These are phyloP conservation scores for Heliconius eleuchia DNA, from an alignment of 1,140 invertebrate species.

Conservation along the genomic window DNA sequence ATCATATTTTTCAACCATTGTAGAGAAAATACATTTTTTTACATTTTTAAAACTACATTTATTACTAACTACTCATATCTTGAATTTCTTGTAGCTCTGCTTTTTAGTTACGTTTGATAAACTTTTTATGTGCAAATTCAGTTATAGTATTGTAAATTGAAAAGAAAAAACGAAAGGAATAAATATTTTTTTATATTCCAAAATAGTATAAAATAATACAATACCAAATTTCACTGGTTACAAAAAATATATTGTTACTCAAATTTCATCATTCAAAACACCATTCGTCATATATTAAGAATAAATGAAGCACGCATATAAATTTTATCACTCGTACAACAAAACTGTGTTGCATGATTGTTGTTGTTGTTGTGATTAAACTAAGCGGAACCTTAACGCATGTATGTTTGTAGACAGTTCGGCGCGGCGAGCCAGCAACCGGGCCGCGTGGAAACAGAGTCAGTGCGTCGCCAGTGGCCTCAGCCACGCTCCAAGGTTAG, in stretches of 20 bases:
- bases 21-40: not conserved
- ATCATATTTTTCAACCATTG: too few species aligned
- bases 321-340: conserved; percentile 21
- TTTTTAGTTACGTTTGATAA: not conserved
- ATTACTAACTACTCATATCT: not conserved
- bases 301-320: not conserved
- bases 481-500: conserved; percentile 81
- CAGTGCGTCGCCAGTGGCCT: conserved; percentile 87
- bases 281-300: not conserved
- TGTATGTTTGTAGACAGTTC: conserved; percentile 88
- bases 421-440: conserved; percentile 87
- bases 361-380: conserved; percentile 46
- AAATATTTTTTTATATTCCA: too few species aligned
- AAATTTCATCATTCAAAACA: too few species aligned
- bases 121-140: not conserved
- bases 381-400: conserved; percentile 79
- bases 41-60: not conserved
- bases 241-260: too few species aligned
- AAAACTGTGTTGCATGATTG: conserved; percentile 35
- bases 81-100: not conserved
- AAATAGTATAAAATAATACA: too few species aligned
- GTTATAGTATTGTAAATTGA: not conserved
- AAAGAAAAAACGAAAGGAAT: too few species aligned
- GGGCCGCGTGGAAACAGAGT: conserved; percentile 89
- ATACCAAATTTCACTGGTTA: too few species aligned